phyloP scores from a whole-genome alignment of 1,140 invertebrate species.

The Choristoneura fumiferana region DNA sequence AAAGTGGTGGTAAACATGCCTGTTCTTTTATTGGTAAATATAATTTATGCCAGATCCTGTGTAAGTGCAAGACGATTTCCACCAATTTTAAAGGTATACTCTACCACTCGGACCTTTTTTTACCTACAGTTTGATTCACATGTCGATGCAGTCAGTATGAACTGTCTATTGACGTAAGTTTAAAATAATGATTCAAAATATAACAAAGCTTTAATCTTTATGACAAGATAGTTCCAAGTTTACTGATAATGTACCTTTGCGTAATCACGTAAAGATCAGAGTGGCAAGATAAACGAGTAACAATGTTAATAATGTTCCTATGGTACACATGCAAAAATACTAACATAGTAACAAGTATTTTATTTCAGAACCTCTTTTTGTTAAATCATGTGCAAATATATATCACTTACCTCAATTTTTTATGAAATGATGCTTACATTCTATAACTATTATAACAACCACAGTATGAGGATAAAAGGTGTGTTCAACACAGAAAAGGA shows the following conservation, averaged over 20 bases:
- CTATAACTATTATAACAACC: constrained; percentile 6
- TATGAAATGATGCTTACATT: not conserved
- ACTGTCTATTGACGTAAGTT: constrained; percentile 12
- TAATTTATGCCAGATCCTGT: too few species aligned
- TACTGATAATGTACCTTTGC: not conserved
- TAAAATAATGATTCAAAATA: not conserved
- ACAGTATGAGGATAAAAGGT: not conserved
- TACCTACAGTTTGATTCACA: not conserved
- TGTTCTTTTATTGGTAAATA: too few species aligned
- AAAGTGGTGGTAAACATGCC: constrained; percentile 8
- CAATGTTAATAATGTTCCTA: constrained; percentile 1
- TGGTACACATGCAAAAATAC: not conserved
- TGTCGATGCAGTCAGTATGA: not conserved
- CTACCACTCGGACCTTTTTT: constrained; percentile 1
- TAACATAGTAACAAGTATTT: not conserved
- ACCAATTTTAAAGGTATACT: not conserved
- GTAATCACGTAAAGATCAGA: not conserved
- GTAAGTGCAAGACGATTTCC: too few species aligned
- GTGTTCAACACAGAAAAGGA: not conserved
- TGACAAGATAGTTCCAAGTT: not conserved
- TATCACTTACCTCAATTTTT: not conserved
- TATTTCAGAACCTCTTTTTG: not conserved
- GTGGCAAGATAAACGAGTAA: constrained; percentile 1
- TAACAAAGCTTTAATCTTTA: constrained; percentile 2
- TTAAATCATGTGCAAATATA: not conserved